Conservation (phyloP, 2,888 invertebrate species). For the Microplitis manilae region DNA sequence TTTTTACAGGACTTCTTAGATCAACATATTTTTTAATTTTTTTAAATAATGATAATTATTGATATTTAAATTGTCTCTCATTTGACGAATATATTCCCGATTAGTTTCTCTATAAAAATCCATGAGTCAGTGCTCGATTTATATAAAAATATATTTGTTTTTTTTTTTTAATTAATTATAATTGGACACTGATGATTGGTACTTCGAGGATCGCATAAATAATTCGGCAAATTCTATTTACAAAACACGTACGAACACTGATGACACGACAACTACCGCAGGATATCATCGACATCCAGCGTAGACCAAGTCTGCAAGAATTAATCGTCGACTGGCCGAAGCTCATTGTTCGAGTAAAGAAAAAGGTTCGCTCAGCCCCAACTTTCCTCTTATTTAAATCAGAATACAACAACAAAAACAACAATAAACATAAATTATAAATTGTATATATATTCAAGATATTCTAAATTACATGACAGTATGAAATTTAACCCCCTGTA, state of each 20-base stretch:
- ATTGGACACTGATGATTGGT: conserved; percentile 28
- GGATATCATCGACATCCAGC: conserved; percentile 80
- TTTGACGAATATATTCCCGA: neutral
- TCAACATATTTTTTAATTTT: neutral
- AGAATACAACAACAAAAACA: conserved; percentile 3
- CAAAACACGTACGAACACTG: conserved; percentile 35
- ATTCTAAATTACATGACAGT: conserved; percentile 7
- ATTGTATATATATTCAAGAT: neutral
- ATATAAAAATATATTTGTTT: conserved; percentile 16
- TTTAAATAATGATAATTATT: neutral
- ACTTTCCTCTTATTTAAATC: conserved; percentile 2
- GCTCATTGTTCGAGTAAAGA: conserved; percentile 78
- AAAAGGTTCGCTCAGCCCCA: conserved; percentile 75
- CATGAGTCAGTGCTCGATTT: conserved; percentile 28
- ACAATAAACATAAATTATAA: conserved; percentile 11
- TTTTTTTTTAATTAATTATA: conserved; percentile 7
- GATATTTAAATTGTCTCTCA: neutral
- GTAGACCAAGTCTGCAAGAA: conserved; percentile 80
- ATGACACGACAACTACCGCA: conserved; percentile 69
- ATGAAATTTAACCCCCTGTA: conserved; percentile 10
- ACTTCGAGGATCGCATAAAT: conserved; percentile 43
- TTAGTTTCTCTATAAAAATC: conserved; percentile 14
- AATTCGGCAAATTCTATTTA: conserved; percentile 28
- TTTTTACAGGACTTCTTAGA: conserved; percentile 21
- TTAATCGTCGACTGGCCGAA: conserved; percentile 86